phyloP scores from a whole-genome alignment of 2,888 invertebrate species.

The Muscina levida region DNA sequence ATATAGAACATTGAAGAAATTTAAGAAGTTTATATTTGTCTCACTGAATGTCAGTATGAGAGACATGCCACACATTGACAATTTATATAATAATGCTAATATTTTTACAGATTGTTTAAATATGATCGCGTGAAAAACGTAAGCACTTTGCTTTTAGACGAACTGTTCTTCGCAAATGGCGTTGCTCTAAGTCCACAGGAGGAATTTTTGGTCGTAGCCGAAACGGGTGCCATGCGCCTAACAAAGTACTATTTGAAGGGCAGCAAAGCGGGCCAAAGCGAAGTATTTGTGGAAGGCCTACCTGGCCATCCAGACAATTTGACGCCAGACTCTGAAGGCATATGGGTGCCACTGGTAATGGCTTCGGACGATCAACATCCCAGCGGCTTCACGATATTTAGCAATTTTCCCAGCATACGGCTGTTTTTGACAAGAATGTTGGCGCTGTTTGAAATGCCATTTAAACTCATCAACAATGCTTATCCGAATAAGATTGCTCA shows the following conservation, averaged over 20 bases:
- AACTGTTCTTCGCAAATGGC: conserved; percentile 94
- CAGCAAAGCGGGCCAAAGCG: conserved; percentile 87
- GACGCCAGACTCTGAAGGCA: conserved; percentile 84
- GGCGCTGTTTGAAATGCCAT: conserved; percentile 83
- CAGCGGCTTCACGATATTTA: conserved; percentile 81
- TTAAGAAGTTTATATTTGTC: too few relatives aligned
- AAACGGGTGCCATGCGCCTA: conserved; percentile 85
- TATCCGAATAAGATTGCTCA: conserved; percentile 85
- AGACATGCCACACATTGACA: too few relatives aligned
- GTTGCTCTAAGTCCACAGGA: conserved; percentile 89
- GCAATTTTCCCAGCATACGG: conserved; percentile 84
- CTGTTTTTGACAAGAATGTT: conserved; percentile 84
- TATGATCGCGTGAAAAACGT: conserved; percentile 89
- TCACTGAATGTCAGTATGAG: too few relatives aligned
- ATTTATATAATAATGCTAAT: too few relatives aligned
- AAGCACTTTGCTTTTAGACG: conserved; percentile 87
- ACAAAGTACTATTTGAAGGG: conserved; percentile 90
- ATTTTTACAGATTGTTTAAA: conserved; percentile 85
- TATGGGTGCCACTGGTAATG: conserved; percentile 83
- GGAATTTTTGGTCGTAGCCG: conserved; percentile 89
- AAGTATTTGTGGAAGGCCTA: conserved; percentile 90
- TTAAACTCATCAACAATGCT: conserved; percentile 83
- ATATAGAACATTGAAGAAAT: too few relatives aligned
- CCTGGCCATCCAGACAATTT: conserved; percentile 82
- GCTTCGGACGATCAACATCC: conserved; percentile 83